Evolutionary conservation across 2,113 vertebrate species (phyloP), one percentile per base, ranked within the genome.

Genomic region (Podarcis cretensis): DNA sequence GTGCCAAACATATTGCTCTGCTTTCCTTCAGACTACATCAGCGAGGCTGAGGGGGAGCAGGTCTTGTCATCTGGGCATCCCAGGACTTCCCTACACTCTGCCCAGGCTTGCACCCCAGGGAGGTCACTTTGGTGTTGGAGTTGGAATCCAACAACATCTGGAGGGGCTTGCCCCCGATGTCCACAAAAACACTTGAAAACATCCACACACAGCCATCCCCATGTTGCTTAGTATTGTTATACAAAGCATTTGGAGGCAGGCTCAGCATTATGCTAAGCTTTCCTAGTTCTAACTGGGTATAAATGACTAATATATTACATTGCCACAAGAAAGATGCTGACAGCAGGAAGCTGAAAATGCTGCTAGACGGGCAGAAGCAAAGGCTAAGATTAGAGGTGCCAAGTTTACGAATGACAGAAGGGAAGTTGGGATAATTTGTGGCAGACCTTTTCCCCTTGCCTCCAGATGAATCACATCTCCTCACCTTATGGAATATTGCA

Each of bases 271-370:
- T 66, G 30, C 84, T 66, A 40, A 65, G 14, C 21, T 35, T 20
- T 77, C 35, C 84, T 85, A 40, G 27, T 7, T 43, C 74, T 85
- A 35, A 78, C 30, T 32, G 75, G 10, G 63, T 35, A 84, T 63
- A 43, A 89, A 74, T 86, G 69, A 81, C 83, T 40, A 25, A 79
- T 89, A 54, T 84, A 32, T 74, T 77, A 76, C 69, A 83, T 74
- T 88, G 77, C 87, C 86, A 89, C 77, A 93, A 89, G 69, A 89
- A 1, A 5, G 75, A 32, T 94, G 23, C 54, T 93, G 80, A 30
- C 78, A 94, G 65, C 76, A 90, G 9, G 85, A 92, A 87, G 63
- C 37, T 66, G 68, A 57, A 1, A 84, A 87, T 84, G 87, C 48
- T 9, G 74, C 73, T 20, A 0, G 1, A 59, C 87, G 86, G 74